Evolutionary conservation across 2,888 invertebrate genomes (phyloP).

Genomic region (Lepetodrilus schrolli): DNA sequence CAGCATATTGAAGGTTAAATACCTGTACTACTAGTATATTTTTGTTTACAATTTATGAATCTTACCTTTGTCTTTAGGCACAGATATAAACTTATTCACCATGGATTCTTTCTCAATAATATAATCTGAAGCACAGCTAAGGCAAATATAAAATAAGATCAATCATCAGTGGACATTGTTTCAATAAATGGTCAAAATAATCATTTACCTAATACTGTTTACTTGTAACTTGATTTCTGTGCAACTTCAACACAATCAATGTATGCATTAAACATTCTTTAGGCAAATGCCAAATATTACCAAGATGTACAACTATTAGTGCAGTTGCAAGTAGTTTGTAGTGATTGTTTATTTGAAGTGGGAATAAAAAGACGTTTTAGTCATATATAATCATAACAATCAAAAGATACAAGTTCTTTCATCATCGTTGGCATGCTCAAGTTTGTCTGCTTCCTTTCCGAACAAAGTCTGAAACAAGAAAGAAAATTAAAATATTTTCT

Average conservation of each 20-base stretch:
- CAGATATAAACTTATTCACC: constrained; percentile 96
- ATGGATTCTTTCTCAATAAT: constrained; percentile 98
- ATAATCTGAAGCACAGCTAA: constrained; percentile 80
- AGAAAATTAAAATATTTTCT: too few relatives aligned
- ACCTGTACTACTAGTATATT: too few relatives aligned
- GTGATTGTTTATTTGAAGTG: background rate
- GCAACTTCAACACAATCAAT: too few relatives aligned
- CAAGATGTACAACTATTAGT: background rate
- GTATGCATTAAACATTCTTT: too few relatives aligned
- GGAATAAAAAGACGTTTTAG: background rate
- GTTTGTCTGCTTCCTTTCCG: constrained; percentile 97
- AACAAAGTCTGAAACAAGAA: constrained; percentile 85
- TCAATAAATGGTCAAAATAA: too few relatives aligned
- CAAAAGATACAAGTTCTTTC: constrained; percentile 86
- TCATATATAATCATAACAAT: too few relatives aligned
- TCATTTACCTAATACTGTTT: too few relatives aligned
- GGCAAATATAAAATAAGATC: too few relatives aligned
- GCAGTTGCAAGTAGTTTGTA: background rate
- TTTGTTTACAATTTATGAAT: too few relatives aligned
- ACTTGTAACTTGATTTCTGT: too few relatives aligned
- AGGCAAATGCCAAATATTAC: background rate
- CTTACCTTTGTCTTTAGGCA: constrained; percentile 93
- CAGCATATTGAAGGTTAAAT: too few relatives aligned
- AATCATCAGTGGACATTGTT: too few relatives aligned
- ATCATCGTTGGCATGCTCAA: constrained; percentile 99